A percentile compares a stretch with the other conserved stretches of the same genome.
These are phyloP conservation scores for Hirtodrosophila histrioides DNA, from an alignment of 2,888 invertebrate genomes.

Conservation along the genomic window DNA sequence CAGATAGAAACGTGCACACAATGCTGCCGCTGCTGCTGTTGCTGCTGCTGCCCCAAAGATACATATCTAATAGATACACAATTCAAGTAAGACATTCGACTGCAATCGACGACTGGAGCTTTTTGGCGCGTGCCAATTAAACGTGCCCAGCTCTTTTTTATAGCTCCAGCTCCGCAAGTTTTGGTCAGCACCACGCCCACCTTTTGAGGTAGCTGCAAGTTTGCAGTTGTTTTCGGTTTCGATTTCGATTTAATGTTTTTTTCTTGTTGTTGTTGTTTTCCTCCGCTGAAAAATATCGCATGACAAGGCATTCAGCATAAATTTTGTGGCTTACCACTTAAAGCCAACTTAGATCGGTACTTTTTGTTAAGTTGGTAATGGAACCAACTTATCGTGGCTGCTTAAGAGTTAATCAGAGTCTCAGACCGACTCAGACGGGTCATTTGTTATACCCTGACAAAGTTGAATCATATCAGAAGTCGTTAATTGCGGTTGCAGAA, in stretches of 20 bases:
- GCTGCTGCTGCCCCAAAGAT: slow-evolving; percentile 42
- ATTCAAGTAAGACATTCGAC: slow-evolving; percentile 68
- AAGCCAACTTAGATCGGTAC: not conserved
- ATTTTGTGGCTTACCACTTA: slow-evolving; percentile 17
- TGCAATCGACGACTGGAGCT: slow-evolving; percentile 23
- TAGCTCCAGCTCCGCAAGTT: slow-evolving; percentile 26
- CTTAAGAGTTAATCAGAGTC: slow-evolving; percentile 19
- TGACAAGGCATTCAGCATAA: slow-evolving; percentile 27
- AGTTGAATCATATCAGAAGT: slow-evolving; percentile 9
- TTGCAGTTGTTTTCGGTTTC: slow-evolving; percentile 7
- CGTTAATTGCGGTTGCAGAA: not conserved
- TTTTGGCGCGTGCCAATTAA: slow-evolving; percentile 77
- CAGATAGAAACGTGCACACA: slow-evolving; percentile 24
- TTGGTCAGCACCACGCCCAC: slow-evolving; percentile 48
- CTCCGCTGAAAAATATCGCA: slow-evolving; percentile 23
- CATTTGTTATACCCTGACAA: slow-evolving; percentile 1
- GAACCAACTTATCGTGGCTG: slow-evolving; percentile 18
- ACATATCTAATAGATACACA: slow-evolving; percentile 64
- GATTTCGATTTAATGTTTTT: not conserved
- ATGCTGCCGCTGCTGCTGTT: slow-evolving; percentile 8
- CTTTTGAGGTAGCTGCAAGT: slow-evolving; percentile 15
- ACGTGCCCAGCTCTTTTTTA: slow-evolving; percentile 44
- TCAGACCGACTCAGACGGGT: slow-evolving; percentile 7
- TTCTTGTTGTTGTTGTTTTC: not conserved
- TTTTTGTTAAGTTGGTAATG: slow-evolving; percentile 14